These are phyloP conservation scores for Plumapathes pennacea DNA, from an alignment of 92 coral and sea anemone genomes.

Conservation along the genomic window DNA sequence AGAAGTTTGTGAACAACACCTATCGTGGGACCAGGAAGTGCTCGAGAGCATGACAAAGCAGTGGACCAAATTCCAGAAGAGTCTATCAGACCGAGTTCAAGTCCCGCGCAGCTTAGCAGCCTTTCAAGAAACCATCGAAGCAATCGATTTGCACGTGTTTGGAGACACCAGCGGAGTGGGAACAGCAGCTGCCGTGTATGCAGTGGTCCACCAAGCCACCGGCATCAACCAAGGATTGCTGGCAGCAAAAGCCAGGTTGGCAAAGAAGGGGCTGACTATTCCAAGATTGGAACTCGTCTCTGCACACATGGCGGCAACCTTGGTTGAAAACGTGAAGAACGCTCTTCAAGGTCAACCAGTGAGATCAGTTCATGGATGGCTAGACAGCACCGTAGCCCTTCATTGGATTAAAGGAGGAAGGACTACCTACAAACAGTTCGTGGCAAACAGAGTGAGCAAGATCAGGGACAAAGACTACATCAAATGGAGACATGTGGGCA, in stretches of 20 bases:
- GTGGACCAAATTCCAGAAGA: slow-evolving; percentile 23
- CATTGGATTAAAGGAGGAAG: slow-evolving; percentile 14
- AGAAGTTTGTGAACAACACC: slow-evolving; percentile 17
- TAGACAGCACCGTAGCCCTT: slow-evolving; percentile 3
- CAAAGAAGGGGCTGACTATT: slow-evolving; percentile 3
- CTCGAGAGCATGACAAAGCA: slow-evolving; percentile 5
- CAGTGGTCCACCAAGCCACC: slow-evolving; percentile 7
- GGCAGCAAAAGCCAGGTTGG: slow-evolving; percentile 15
- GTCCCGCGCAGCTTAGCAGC: slow-evolving; percentile 16
- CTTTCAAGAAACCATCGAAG: slow-evolving; percentile 16
- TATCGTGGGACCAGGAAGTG: slow-evolving; percentile 23
- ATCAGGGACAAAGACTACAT: slow-evolving; percentile 12
- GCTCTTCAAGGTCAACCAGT: slow-evolving; percentile 18
- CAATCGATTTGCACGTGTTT: slow-evolving; percentile 1
- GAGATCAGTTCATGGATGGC: slow-evolving; percentile 20
- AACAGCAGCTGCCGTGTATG: slow-evolving; percentile 3
- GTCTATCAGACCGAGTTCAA: slow-evolving; percentile 8
- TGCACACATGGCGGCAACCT: slow-evolving; percentile 10
- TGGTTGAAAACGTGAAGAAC: slow-evolving; percentile 7
- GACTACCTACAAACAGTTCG: slow-evolving; percentile 18
- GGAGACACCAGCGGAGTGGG: slow-evolving; percentile 14
- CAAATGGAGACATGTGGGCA: slow-evolving; percentile 26
- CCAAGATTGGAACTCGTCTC: slow-evolving; percentile 4
- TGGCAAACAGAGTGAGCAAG: slow-evolving; percentile 20
- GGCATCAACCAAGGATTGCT: slow-evolving; percentile 2